Percentiles rank a stretch among this genome's conserved stretches.
Conservation (phyloP, 2,797 vertebrate genomes). For the Sarcoramphus papa region DNA sequence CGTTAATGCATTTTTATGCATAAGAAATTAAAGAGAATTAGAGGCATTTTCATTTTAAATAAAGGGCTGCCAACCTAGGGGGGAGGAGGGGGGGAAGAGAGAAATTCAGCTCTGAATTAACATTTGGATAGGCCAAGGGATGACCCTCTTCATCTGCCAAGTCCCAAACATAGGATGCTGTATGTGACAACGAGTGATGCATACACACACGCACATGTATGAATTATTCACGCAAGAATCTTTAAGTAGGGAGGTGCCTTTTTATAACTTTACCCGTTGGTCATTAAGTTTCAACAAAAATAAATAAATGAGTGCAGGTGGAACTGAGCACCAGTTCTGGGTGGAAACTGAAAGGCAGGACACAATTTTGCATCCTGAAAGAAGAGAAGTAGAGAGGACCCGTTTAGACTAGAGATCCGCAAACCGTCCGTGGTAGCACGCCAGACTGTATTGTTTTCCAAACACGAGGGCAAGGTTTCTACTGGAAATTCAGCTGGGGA, state of each 20-base stretch:
- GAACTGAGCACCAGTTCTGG: not conserved
- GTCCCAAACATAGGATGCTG: not conserved
- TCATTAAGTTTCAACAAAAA: not conserved
- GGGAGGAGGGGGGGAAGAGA: accelerated
- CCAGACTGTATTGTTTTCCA: not conserved
- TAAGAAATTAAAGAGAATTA: not conserved
- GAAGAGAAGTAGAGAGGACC: not conserved
- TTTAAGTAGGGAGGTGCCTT: not conserved
- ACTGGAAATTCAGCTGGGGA: not conserved
- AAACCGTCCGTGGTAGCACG: not conserved
- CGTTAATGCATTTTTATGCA: not conserved
- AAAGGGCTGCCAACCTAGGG: not conserved
- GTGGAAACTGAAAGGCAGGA: not conserved
- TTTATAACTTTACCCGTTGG: not conserved
- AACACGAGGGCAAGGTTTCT: accelerated
- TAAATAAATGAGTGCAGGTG: not conserved
- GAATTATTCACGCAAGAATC: not conserved
- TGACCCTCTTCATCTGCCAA: not conserved
- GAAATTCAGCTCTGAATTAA: not conserved
- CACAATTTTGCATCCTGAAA: not conserved
- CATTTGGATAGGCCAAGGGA: not conserved
- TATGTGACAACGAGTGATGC: not conserved
- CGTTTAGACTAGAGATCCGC: accelerated
- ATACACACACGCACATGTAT: accelerated
- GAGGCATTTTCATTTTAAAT: not conserved